phyloP scores from a whole-genome alignment of 1,140 invertebrate species.

The Steinernema feltiae region DNA sequence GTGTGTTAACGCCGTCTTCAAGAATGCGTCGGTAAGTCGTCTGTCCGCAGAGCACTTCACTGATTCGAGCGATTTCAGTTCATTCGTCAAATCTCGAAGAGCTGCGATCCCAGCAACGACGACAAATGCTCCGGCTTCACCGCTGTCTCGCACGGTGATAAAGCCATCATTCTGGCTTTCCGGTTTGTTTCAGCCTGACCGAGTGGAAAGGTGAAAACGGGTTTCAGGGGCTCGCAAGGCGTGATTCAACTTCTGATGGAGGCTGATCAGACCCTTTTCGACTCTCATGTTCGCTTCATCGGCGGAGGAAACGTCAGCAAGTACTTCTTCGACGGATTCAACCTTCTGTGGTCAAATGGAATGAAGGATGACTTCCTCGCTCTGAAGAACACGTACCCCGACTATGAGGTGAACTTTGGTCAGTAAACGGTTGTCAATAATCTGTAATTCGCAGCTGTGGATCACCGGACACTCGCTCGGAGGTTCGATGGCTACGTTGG shows the following conservation, averaged over 20 bases:
- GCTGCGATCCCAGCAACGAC: constrained; percentile 36
- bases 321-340: constrained; percentile 44
- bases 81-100: constrained; percentile 21
- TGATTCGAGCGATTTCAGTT: constrained; percentile 33
- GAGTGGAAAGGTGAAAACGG: background rate
- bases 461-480: constrained; percentile 38
- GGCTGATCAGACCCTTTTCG: constrained; percentile 37
- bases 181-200: constrained; percentile 21
- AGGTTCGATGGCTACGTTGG: constrained; percentile 34
- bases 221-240: constrained; percentile 41
- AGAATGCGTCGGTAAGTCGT: constrained; percentile 35
- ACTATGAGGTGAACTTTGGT: no score
- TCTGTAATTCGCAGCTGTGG: no score
- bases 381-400: constrained; percentile 30
- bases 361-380: constrained; percentile 36
- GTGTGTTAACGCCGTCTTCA: constrained; percentile 34
- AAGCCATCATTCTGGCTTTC: constrained; percentile 40
- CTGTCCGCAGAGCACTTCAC: background rate
- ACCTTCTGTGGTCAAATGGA: constrained; percentile 34
- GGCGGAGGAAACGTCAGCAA: constrained; percentile 39
- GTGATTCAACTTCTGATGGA: constrained; percentile 42
- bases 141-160: constrained; percentile 33
- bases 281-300: constrained; percentile 23
- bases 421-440: no score
- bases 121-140: constrained; percentile 44